Conservation (phyloP, 2,888 invertebrate genomes). For the Meiosimyza platycephala region DNA sequence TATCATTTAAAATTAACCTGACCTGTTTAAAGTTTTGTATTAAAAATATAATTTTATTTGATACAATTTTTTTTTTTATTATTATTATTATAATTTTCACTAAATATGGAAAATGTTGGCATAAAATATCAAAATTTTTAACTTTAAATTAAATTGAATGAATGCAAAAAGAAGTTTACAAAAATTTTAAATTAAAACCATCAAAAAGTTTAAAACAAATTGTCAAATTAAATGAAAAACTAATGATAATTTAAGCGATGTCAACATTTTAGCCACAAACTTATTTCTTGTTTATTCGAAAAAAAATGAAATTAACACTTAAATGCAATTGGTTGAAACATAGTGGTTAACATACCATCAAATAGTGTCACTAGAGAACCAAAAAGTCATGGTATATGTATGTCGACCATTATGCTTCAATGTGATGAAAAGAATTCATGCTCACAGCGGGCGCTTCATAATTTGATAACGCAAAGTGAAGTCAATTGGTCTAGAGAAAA, state of each 20-base stretch:
- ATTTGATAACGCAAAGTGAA: too few relatives aligned
- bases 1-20: not conserved
- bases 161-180: conserved; percentile 35
- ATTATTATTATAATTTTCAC: conserved; percentile 36
- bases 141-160: conserved; percentile 39
- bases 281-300: conserved; percentile 43
- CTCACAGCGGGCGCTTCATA: too few relatives aligned
- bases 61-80: conserved; percentile 8
- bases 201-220: conserved; percentile 46
- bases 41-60: too few relatives aligned
- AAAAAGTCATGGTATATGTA: too few relatives aligned
- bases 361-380: too few relatives aligned
- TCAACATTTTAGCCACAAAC: conserved; percentile 66
- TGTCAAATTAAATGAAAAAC: conserved; percentile 39
- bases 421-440: too few relatives aligned
- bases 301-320: not conserved
- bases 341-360: too few relatives aligned
- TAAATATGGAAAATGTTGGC: conserved; percentile 64
- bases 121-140: conserved; percentile 58
- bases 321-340: too few relatives aligned
- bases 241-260: conserved; percentile 60
- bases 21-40: too few relatives aligned
- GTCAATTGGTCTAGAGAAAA: too few relatives aligned
- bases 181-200: conserved; percentile 46
- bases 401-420: too few relatives aligned